Base-by-base conservation (phyloP, 2,797 vertebrate species). In the Phoeniculus purpureus region DNA sequence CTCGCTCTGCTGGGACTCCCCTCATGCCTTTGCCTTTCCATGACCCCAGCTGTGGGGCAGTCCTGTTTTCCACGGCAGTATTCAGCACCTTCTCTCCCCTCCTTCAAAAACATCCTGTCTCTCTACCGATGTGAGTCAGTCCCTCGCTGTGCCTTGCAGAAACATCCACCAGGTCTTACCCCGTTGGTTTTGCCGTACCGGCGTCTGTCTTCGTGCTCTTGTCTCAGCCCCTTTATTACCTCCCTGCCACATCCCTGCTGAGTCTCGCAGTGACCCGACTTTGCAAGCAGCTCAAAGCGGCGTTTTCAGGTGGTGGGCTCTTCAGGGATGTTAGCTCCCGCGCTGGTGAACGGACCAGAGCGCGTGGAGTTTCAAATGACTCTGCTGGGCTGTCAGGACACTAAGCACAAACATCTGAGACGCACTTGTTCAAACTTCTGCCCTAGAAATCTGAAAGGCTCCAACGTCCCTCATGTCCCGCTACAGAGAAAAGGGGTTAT, bases 351-450 rank as follows among this genome's bases (percentile, higher is more conserved):
- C 25, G 50, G 90, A 66, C 84, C 81, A 70, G 66, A 76, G 62
- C 64, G 27, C 1, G 58, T 27, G 54, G 82, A 87, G 86, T 90
- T 87, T 81, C 74, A 88, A 93, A 70, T n/a, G 1, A 72, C 79
- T 73, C 47, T 61, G 16, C 66, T 90, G 90, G 77, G 71, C 85
- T 82, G 68, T 81, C 88, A 67, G 75, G 51, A 65, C 88, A 58
- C 83, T 50, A 80, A 75, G 90, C 73, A 60, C 79, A 68, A 90
- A 89, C 77, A 72, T 74, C 79, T 66, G 23, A 87, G 87, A 51
- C 9, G 29, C 47, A 15, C 37, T 89, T 47, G 56, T 77, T 81
- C 80, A 79, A 91, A 81, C 51, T 14, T 65, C 66, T 77, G 67
- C 82, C 79, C 65, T 27, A 87, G 90, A 93, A 71, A 62, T 48